Base-by-base conservation (phyloP, 1,140 invertebrate genomes). In the Sarcophaga bullata region DNA sequence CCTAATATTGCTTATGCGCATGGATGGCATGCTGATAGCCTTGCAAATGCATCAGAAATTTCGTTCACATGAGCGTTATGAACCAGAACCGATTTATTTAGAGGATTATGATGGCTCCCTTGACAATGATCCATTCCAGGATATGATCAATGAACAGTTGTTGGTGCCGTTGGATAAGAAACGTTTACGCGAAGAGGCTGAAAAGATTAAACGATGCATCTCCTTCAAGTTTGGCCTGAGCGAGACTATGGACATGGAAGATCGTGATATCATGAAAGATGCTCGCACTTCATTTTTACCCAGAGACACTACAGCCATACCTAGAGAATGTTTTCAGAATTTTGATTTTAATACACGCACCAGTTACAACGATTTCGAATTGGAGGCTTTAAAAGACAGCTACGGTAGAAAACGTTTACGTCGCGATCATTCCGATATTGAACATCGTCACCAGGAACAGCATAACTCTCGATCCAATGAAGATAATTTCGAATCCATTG, bases 281-380 rank as follows among this genome's bases (percentile, higher is more conserved):
- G 86, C 89, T 15, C 86, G 89, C 10, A 90, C 89, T 7, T 90
- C 89, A 17, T 90, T 90, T 73, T 84, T 90, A 76, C 89, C 89
- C 0, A 82, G 84, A 72, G 87, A 87, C 17, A 83, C 83, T 0
- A 83, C 83, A 3, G 62, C 84, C 2, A 83, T 89, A 68, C 87
- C 88, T 0, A 84, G 86, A 0, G 87, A 89, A 47, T 90, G 88
- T 58, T 54, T 86, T 17, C 84, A 84, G 19, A 81, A 58, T 49
- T 50, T 83, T 11, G 80, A 58, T 49, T 17, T 58, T 8, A 80
- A 50, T 50, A 58, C 73, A 5, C 37, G 48, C 17, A 81, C 50
- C 5, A 73, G 37, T 49, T 75, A 80, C 25, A 25, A 48, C 46
- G 80, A 73, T 68, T 80, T 83, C 48, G 80, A 80, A 47, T 73